These are phyloP conservation scores for Salarias fasciatus DNA, from an alignment of 2,797 vertebrate genomes.

Conservation along the genomic window DNA sequence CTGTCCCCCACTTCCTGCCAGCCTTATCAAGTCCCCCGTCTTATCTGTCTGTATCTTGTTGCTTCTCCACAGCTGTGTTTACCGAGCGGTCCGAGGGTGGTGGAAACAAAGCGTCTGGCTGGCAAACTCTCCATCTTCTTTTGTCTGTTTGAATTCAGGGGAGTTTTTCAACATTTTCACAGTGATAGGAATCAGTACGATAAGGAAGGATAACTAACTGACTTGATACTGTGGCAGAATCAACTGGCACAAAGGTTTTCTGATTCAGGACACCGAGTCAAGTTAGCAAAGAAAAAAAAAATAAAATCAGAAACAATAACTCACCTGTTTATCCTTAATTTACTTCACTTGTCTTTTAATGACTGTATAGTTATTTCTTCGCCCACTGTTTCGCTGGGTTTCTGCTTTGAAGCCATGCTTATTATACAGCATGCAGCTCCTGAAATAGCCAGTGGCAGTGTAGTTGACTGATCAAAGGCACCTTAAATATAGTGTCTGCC, in stretches of 20 bases:
- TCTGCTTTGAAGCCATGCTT: slow-evolving; percentile 16
- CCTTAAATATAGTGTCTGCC: not conserved
- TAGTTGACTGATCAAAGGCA: not conserved
- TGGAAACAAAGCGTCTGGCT: slow-evolving; percentile 29
- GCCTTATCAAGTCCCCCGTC: slow-evolving; percentile 33
- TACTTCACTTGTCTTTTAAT: slow-evolving; percentile 1
- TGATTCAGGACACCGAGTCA: too few species aligned
- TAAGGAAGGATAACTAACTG: not conserved
- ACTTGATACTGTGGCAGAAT: too few species aligned
- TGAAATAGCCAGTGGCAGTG: not conserved
- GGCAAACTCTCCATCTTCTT: slow-evolving; percentile 12
- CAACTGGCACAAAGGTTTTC: too few species aligned
- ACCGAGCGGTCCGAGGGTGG: slow-evolving; percentile 41
- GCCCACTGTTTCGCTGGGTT: not conserved
- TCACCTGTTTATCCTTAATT: slow-evolving; percentile 3
- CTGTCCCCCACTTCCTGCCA: slow-evolving; percentile 10
- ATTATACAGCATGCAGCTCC: not conserved
- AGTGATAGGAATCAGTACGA: not conserved
- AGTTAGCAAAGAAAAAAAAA: not conserved
- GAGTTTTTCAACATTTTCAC: slow-evolving; percentile 1
- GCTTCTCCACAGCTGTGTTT: slow-evolving; percentile 32
- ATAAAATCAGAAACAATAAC: slow-evolving; percentile 4
- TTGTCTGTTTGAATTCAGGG: slow-evolving; percentile 19
- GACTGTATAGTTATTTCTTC: not conserved
- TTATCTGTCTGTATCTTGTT: slow-evolving; percentile 44